phyloP scores from a whole-genome alignment of 2,113 vertebrate genomes.

The Nesogale talazaci region DNA sequence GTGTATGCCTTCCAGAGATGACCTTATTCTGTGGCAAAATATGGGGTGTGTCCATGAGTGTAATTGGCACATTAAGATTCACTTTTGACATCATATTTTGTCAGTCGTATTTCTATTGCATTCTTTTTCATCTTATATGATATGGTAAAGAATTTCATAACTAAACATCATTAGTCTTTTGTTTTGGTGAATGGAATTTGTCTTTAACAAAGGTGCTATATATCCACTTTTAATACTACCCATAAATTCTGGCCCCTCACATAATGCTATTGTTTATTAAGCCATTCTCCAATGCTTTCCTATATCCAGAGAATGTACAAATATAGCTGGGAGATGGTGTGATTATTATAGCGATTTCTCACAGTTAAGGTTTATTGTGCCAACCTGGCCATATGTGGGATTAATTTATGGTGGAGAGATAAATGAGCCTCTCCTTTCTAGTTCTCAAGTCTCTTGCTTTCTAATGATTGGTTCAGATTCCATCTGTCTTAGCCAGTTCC shows the following conservation, averaged over 20 bases:
- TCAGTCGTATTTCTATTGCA: constrained; percentile 22
- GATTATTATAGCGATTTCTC: not conserved
- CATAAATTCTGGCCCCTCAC: not conserved
- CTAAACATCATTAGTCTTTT: constrained; percentile 13
- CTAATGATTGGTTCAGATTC: no score
- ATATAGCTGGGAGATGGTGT: not conserved
- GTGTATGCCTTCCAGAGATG: not conserved
- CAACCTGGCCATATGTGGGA: no score
- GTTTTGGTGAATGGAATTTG: constrained; percentile 25
- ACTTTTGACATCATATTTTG: not conserved
- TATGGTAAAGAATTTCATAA: constrained; percentile 33
- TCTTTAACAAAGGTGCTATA: not conserved
- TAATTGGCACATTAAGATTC: not conserved
- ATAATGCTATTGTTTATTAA: not conserved
- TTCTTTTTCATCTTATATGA: constrained; percentile 15
- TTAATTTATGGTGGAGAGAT: no score
- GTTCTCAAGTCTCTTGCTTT: no score
- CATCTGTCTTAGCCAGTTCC: no score
- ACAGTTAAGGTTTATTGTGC: no score
- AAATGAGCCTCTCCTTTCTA: no score
- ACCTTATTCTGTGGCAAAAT: not conserved
- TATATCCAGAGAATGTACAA: not conserved
- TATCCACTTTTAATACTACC: not conserved
- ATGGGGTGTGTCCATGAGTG: not conserved
- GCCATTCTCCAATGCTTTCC: not conserved